These are phyloP conservation scores for Diorhabda carinulata DNA, from an alignment of 1,140 invertebrate species.

Conservation along the genomic window DNA sequence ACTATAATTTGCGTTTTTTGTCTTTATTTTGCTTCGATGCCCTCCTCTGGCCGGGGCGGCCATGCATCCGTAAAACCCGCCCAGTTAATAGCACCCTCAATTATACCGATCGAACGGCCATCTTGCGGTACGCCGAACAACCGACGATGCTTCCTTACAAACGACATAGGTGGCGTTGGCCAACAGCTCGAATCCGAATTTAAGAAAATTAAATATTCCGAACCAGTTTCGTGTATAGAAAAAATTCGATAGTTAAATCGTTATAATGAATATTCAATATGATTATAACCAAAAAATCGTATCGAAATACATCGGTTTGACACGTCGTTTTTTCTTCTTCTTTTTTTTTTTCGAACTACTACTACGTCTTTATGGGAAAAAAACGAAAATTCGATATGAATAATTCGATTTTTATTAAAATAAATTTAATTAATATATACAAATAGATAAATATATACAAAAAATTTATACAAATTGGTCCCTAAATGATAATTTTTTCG, in stretches of 20 bases:
- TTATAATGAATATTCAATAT: no score
- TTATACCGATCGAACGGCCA: conserved; percentile 36
- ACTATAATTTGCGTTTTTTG: conserved; percentile 48
- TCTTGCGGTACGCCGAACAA: conserved; percentile 25
- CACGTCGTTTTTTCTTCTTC: no score
- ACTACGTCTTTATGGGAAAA: background rate
- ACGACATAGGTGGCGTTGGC: conserved; percentile 8
- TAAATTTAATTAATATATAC: background rate
- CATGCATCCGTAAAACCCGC: conserved; percentile 50
- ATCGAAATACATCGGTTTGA: no score
- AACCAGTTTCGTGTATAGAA: no score
- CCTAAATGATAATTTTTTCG: background rate
- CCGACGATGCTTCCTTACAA: no score
- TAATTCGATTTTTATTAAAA: background rate
- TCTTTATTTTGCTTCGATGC: conserved; percentile 46
- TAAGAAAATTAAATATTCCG: no score
- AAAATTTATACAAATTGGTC: background rate
- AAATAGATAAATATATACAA: background rate
- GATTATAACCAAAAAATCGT: no score
- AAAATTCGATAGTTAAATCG: no score
- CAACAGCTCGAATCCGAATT: background rate
- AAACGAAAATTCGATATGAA: background rate
- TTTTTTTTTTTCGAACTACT: no score
- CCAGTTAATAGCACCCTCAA: conserved; percentile 50
- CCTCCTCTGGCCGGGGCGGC: conserved; percentile 48